Base-by-base conservation (phyloP, 2,888 invertebrate species). In the Drosophila dives region DNA sequence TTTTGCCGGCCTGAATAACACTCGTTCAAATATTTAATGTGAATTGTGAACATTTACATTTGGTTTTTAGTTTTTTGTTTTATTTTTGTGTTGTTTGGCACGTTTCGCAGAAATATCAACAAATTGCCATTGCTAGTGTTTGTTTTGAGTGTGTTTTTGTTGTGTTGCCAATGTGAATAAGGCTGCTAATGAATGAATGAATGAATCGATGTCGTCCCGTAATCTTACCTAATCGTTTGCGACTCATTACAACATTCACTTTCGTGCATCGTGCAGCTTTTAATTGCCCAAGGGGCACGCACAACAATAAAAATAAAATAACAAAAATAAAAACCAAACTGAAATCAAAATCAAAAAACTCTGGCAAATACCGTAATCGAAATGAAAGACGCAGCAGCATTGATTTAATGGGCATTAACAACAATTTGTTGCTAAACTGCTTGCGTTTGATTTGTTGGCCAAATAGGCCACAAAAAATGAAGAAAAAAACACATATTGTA, bases 211-310 rank as follows among this genome's bases (percentile, higher is more conserved):
- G 60, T 61, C 42, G 34, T 36, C 36, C 34, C 38, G 36, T 68
- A 75, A 75, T 75, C 78, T 78, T 79, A 78, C 75, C 78, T 75
- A 75, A 75, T 68, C 64, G 55, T 23, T 15, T 40, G 59, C 32
- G 40, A 20, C 64, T 33, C 70, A 62, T 68, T 58, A 32, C 36
- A 78, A 88, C 88, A 88, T 85, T 85, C 88, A 86, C 88, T 88
- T 85, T 83, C 83, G 45, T 45, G 76, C 80, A 77, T 81, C 86
- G 86, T 84, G 84, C 84, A 83, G 59, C 78, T 76, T 75, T 85
- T 86, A 88, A 88, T 88, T 85, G 88, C 83, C 86, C 78, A 71
- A 74, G 81, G 86, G 86, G 80, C 81, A 81, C 48, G 54, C 48
- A 63, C 50, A 62, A 38, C 34, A 23, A 64, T 53, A 69, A 71